phyloP scores from a whole-genome alignment of 2,113 vertebrate genomes.

The Mus spicilegus region DNA sequence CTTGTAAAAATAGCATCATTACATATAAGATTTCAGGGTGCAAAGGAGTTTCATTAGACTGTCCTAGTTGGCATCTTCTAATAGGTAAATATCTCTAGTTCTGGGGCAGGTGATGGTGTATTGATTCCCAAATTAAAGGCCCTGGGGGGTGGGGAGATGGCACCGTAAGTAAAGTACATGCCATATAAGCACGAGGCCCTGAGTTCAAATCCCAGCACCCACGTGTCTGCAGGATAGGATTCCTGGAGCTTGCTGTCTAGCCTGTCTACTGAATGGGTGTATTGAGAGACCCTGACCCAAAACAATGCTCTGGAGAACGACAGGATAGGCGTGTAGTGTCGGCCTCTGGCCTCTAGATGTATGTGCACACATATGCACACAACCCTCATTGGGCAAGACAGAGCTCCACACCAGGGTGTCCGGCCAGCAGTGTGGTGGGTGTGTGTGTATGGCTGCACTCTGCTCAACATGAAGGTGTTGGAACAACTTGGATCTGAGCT shows the following conservation, averaged over 20 bases:
- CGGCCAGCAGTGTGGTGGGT: neutral
- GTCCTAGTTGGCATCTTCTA: neutral
- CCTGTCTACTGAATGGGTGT: neutral
- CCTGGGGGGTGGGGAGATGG: neutral
- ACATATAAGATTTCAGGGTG: conserved; percentile 39
- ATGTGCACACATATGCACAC: neutral
- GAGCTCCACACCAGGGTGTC: neutral
- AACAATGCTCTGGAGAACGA: neutral
- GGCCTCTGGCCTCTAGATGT: neutral
- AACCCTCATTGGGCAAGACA: neutral
- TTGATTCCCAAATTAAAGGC: conserved; percentile 19
- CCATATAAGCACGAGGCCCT: neutral
- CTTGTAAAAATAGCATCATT: conserved; percentile 39
- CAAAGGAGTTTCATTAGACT: conserved; percentile 41
- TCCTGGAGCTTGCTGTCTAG: neutral
- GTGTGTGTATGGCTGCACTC: neutral
- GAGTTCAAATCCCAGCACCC: neutral
- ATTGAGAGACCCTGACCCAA: neutral
- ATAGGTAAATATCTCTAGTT: conserved; percentile 37
- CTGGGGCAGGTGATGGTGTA: neutral
- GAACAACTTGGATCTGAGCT: neutral
- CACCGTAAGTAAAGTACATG: neutral
- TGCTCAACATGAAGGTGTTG: no score
- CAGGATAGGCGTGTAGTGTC: neutral
- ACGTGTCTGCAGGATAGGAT: no score